Evolutionary conservation across 2,888 invertebrate species (phyloP).

Genomic region (Pharmacophagus antenor): DNA sequence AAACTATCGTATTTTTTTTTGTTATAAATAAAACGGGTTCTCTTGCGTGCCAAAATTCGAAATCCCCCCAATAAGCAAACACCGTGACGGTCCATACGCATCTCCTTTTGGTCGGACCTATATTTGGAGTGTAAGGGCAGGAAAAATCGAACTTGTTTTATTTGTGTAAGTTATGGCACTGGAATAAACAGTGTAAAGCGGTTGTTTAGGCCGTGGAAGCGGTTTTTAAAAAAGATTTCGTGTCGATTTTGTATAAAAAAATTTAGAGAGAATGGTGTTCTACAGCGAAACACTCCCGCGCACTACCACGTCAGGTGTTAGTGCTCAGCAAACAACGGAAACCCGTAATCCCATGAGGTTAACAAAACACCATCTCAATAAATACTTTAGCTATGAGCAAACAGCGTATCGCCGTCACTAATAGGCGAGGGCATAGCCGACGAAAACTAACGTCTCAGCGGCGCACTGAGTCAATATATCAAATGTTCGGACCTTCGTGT

Average conservation of each 20-base stretch:
- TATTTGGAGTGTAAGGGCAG: neutral
- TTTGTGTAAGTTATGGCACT: neutral
- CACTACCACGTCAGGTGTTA: constrained; percentile 60
- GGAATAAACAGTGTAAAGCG: too few species aligned
- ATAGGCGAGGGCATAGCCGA: constrained; percentile 68
- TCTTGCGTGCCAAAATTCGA: too few species aligned
- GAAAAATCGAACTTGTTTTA: neutral
- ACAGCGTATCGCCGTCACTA: constrained; percentile 60
- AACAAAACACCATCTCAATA: constrained; percentile 73
- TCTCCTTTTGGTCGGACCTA: neutral
- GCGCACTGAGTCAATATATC: constrained; percentile 56
- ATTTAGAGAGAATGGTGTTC: neutral
- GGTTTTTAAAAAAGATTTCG: too few species aligned
- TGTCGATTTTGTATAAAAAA: neutral
- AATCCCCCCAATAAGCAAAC: too few species aligned
- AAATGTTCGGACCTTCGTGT: constrained; percentile 44
- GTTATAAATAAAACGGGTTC: too few species aligned
- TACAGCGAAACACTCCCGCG: constrained; percentile 27
- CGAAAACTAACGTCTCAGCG: constrained; percentile 62
- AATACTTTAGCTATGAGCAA: constrained; percentile 66
- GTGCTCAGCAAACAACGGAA: constrained; percentile 70
- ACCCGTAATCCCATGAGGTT: constrained; percentile 77
- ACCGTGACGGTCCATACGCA: too few species aligned
- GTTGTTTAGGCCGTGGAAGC: too few species aligned
- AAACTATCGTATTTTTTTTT: too few species aligned